These are phyloP conservation scores for Vicugna pacos DNA, from an alignment of 2,113 vertebrate species.

Conservation along the genomic window DNA sequence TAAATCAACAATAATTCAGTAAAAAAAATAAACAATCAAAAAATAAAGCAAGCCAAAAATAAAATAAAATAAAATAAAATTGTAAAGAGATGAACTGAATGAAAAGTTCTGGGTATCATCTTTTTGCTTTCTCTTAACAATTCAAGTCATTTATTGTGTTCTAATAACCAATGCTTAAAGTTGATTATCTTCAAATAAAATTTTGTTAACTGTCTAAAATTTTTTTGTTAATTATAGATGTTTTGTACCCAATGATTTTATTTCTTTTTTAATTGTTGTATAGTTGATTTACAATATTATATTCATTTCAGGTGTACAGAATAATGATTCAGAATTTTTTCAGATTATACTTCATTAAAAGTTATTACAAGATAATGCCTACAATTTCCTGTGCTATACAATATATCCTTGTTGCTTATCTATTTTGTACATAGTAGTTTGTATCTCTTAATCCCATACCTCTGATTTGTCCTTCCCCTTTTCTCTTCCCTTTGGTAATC, in stretches of 20 bases:
- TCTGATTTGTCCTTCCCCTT: too few relatives aligned
- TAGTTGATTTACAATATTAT: neutral
- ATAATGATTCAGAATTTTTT: neutral
- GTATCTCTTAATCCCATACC: too few relatives aligned
- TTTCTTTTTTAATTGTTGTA: neutral
- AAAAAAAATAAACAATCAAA: too few relatives aligned
- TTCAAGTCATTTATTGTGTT: neutral
- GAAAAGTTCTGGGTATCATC: neutral
- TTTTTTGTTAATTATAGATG: neutral
- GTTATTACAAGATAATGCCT: neutral
- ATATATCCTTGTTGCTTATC: neutral
- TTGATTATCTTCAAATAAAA: neutral
- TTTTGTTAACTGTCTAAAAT: neutral
- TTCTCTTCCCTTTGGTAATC: too few relatives aligned
- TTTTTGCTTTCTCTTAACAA: neutral
- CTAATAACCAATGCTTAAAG: neutral
- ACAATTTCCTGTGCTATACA: neutral
- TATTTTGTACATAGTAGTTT: neutral
- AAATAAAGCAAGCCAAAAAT: too few relatives aligned
- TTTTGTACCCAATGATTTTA: neutral
- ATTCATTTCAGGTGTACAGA: neutral
- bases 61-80: too few relatives aligned
- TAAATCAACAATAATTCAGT: too few relatives aligned
- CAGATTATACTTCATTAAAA: neutral
- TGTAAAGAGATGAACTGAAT: neutral